Conservation (phyloP, 2,888 invertebrate genomes). For the Thymelicus sylvestris region DNA sequence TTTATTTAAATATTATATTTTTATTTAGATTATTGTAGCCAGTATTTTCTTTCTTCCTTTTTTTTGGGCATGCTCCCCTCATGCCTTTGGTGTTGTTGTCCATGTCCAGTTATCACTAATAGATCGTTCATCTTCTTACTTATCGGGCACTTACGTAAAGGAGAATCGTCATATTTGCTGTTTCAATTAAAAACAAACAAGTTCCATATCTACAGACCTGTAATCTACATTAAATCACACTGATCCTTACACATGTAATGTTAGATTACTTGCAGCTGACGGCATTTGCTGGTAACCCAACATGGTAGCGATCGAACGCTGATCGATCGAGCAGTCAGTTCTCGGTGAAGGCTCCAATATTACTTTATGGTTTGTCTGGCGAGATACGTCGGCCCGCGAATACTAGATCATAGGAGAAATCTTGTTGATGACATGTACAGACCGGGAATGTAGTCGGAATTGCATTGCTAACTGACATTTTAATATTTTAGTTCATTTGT, state of each 20-base stretch:
- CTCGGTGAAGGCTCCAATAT: conserved; percentile 31
- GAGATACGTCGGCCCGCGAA: conserved; percentile 29
- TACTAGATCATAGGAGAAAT: conserved; percentile 35
- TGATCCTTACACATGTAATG: neutral
- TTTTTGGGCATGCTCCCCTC: too few species aligned
- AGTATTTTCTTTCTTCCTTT: too few species aligned
- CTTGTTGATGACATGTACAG: conserved; percentile 36
- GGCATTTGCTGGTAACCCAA: conserved; percentile 18
- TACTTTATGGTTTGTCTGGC: conserved; percentile 32
- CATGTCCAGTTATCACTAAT: too few species aligned
- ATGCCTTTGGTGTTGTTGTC: too few species aligned
- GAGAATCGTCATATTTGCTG: too few species aligned
- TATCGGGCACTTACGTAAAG: too few species aligned
- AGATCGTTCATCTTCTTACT: too few species aligned
- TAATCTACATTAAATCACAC: too few species aligned
- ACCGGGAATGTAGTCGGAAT: conserved; percentile 12
- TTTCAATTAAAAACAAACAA: too few species aligned
- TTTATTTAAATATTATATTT: too few species aligned
- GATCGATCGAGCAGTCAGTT: conserved; percentile 36
- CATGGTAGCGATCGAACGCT: conserved; percentile 34
- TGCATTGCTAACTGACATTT: conserved; percentile 9
- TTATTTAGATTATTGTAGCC: too few species aligned
- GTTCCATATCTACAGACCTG: too few species aligned
- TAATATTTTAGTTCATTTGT: neutral
- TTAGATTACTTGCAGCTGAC: conserved; percentile 11